phyloP scores from a whole-genome alignment of 2,797 vertebrate genomes.

The Cuniculus paca region DNA sequence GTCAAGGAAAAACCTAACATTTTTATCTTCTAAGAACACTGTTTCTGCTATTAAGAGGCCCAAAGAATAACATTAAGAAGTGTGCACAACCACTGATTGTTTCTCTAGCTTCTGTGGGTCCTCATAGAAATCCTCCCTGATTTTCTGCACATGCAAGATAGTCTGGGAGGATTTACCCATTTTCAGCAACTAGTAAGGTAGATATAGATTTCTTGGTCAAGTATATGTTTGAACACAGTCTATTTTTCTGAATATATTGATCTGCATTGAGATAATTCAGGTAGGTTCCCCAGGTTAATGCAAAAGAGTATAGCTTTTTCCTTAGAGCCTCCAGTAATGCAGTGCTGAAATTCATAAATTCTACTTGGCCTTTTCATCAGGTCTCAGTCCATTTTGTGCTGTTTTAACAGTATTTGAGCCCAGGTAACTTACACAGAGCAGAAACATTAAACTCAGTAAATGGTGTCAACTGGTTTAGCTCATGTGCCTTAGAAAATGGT shows the following conservation, averaged over 20 bases:
- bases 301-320: not conserved
- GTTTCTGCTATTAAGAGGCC: not conserved
- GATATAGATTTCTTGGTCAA: not conserved
- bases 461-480: not conserved
- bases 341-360: not conserved
- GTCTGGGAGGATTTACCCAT: not conserved
- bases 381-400: not conserved
- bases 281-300: not conserved
- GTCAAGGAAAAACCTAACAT: too few species aligned
- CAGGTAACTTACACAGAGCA: not conserved
- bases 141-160: not conserved
- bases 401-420: not conserved
- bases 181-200: not conserved
- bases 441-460: not conserved
- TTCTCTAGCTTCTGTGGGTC: not conserved
- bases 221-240: not conserved
- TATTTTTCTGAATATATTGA: not conserved
- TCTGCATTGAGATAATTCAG: not conserved
- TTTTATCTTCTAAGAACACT: not conserved
- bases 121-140: not conserved
- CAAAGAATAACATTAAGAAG: not conserved
- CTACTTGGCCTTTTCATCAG: not conserved
- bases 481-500: not conserved
- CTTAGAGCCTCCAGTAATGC: too few species aligned
- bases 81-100: not conserved